phyloP scores from a whole-genome alignment of 2,113 vertebrate genomes.

The Blennius ocellaris region DNA sequence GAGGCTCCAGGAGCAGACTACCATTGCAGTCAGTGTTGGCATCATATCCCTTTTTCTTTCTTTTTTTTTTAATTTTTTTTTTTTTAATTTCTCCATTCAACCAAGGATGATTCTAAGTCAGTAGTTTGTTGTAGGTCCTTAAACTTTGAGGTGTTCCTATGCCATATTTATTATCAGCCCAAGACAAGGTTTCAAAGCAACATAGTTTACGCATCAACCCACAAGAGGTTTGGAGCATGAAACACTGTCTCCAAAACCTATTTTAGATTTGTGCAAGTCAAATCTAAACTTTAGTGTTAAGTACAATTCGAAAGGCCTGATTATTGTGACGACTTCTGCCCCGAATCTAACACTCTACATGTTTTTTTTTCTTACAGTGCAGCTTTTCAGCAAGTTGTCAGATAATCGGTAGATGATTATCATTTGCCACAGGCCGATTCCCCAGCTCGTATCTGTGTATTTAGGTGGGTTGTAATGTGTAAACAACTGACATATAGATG shows the following conservation, averaged over 20 bases:
- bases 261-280: conserved; percentile 12
- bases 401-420: conserved; percentile 22
- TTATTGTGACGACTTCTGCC: background rate
- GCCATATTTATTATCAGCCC: conserved; percentile 44
- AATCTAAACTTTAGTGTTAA: conserved; percentile 3
- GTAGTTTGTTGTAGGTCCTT: conserved; percentile 20
- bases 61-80: background rate
- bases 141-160: conserved; percentile 11
- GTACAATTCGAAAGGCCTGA: conserved; percentile 4
- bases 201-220: conserved; percentile 34
- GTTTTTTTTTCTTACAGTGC: background rate
- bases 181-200: conserved; percentile 48
- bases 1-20: conserved; percentile 35
- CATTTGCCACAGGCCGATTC: conserved; percentile 55
- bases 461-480: conserved; percentile 58
- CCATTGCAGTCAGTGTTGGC: conserved; percentile 19
- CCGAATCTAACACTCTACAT: conserved; percentile 11
- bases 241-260: conserved; percentile 2
- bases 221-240: conserved; percentile 7
- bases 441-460: conserved; percentile 50
- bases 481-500: conserved; percentile 72
- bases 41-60: conserved; percentile 18
- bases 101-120: background rate
- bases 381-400: conserved; percentile 14
- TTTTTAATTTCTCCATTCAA: background rate